A percentile compares a stretch with the other conserved stretches of the same genome.
Evolutionary conservation across 1,140 invertebrate genomes (phyloP).

Genomic region (Nephotettix cincticeps): DNA sequence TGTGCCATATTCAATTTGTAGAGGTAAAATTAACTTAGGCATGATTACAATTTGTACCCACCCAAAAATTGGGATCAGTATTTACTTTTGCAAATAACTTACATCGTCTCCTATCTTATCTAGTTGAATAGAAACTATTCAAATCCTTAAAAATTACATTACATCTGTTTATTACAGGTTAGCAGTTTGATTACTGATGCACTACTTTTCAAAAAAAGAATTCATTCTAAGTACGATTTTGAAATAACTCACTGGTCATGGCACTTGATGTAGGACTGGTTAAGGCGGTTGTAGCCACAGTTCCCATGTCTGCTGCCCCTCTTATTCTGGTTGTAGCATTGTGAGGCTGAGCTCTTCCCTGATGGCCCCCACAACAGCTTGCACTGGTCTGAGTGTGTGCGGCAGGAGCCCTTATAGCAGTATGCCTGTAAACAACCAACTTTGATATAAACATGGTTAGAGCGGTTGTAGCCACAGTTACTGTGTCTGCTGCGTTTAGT

Average conservation of each 20-base stretch:
- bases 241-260: slow-evolving; percentile 56
- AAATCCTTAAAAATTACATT: too few species aligned
- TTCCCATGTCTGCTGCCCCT: slow-evolving; percentile 88
- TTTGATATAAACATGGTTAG: slow-evolving; percentile 68
- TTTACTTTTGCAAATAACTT: too few species aligned
- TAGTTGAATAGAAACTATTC: too few species aligned
- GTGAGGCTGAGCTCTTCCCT: slow-evolving; percentile 76
- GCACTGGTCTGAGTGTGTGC: slow-evolving; percentile 91
- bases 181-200: too few species aligned
- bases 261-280: slow-evolving; percentile 73
- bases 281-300: slow-evolving; percentile 86
- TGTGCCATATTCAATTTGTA: too few species aligned
- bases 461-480: slow-evolving; percentile 92
- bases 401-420: slow-evolving; percentile 89
- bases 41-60: too few species aligned
- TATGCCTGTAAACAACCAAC: slow-evolving; percentile 70
- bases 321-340: slow-evolving; percentile 87
- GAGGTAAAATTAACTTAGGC: too few species aligned
- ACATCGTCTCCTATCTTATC: too few species aligned
- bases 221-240: too few species aligned
- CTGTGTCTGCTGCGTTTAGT: slow-evolving; percentile 81
- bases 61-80: too few species aligned
- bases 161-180: too few species aligned
- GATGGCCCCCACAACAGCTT: slow-evolving; percentile 92
- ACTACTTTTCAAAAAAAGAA: too few species aligned